Conservation (phyloP, 2,888 invertebrate genomes). For the Emesis castigata region DNA sequence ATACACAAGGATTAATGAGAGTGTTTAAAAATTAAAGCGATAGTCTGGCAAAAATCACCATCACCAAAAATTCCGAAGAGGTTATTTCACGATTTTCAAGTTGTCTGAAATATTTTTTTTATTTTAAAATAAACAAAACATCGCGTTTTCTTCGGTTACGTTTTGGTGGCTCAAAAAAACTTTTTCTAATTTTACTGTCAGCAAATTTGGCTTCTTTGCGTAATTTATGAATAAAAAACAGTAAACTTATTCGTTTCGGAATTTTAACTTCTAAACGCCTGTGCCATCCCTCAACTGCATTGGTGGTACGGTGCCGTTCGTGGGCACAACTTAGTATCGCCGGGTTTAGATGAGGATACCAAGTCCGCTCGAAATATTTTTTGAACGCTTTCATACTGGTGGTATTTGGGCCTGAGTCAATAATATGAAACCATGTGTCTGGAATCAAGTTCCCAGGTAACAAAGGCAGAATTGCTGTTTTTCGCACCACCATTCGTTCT, state of each 20-base stretch:
- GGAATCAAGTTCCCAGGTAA: too few relatives aligned
- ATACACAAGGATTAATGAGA: not conserved
- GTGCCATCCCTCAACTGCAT: not conserved
- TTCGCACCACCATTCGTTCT: too few relatives aligned
- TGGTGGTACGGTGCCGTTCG: not conserved
- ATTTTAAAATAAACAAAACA: not conserved
- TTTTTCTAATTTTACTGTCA: not conserved
- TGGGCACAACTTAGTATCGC: not conserved
- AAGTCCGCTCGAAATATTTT: not conserved
- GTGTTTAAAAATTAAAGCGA: not conserved
- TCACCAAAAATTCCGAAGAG: not conserved
- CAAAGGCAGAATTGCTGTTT: too few relatives aligned
- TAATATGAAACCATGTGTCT: not conserved
- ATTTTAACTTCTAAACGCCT: not conserved
- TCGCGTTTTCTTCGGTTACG: not conserved
- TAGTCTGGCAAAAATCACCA: not conserved
- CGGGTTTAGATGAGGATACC: not conserved
- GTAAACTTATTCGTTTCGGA: not conserved
- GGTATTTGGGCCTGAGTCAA: not conserved
- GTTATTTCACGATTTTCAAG: not conserved
- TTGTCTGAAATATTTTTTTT: not conserved
- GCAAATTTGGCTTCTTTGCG: not conserved
- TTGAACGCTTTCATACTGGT: not conserved
- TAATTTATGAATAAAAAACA: constrained; percentile 1
- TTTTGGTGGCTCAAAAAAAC: not conserved